Evolutionary conservation across 2,888 invertebrate species (phyloP).

Genomic region (Neuroscelio doddi): DNA sequence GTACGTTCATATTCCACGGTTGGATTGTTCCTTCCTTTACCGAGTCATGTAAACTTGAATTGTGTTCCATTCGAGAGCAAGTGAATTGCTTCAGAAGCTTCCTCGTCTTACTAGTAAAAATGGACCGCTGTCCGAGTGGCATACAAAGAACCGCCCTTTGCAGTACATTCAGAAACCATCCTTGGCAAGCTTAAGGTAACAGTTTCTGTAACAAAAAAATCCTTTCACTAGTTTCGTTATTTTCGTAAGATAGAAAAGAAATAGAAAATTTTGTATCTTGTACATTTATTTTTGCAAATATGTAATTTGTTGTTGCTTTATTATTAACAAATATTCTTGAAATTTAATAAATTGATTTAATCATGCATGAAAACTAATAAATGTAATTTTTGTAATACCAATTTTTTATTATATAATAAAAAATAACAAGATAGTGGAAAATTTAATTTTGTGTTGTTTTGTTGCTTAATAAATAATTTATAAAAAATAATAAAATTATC

Average conservation of each 20-base stretch:
- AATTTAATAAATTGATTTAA: too few species aligned
- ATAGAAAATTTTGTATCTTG: too few species aligned
- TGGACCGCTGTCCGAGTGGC: slow-evolving; percentile 17
- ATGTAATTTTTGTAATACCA: too few species aligned
- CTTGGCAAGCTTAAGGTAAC: slow-evolving; percentile 13
- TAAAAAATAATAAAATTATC: too few species aligned
- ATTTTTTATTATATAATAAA: too few species aligned
- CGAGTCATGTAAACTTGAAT: slow-evolving; percentile 22
- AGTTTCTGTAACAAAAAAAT: slow-evolving; percentile 19
- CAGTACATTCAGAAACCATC: slow-evolving; percentile 10
- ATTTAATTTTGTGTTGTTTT: too few species aligned
- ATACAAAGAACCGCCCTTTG: slow-evolving; percentile 22
- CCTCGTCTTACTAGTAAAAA: slow-evolving; percentile 29
- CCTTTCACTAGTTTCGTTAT: slow-evolving; percentile 2
- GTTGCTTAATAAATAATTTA: too few species aligned
- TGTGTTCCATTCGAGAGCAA: slow-evolving; percentile 8
- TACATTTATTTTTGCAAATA: too few species aligned
- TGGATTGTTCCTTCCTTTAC: slow-evolving; percentile 25
- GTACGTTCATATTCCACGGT: slow-evolving; percentile 35
- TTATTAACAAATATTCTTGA: too few species aligned
- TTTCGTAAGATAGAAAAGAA: background rate
- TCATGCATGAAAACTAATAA: too few species aligned
- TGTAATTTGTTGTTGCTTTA: too few species aligned
- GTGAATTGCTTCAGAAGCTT: slow-evolving; percentile 26
- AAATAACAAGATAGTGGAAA: too few species aligned